Conservation (phyloP, 2,888 invertebrate species). For the Drosophila sordidula region DNA sequence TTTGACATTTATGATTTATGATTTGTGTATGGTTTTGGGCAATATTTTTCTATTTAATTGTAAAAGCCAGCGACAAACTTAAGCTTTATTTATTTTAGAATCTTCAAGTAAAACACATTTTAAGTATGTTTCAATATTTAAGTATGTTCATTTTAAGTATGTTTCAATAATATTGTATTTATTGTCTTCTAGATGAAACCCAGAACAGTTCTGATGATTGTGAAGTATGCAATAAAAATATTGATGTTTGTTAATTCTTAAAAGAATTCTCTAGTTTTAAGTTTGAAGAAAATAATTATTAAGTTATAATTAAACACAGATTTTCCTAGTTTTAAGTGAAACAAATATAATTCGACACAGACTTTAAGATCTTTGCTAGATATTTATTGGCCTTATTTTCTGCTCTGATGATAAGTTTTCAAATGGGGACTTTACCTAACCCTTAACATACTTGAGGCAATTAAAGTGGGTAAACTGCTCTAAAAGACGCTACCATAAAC, state of each 20-base stretch:
- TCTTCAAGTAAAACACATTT: no score
- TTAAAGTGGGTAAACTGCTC: slow-evolving; percentile 2
- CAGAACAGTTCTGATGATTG: slow-evolving; percentile 13
- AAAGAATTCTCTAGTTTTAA: no score
- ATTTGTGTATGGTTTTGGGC: slow-evolving; percentile 1
- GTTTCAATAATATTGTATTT: background rate
- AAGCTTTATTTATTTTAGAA: background rate
- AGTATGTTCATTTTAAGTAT: no score
- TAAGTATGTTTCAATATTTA: no score
- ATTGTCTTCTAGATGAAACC: background rate
- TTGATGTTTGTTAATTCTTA: no score
- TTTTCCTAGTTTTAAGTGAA: no score
- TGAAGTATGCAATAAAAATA: slow-evolving; percentile 37
- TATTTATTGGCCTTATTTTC: no score
- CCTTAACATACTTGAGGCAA: background rate
- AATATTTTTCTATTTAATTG: background rate
- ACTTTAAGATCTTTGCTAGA: no score
- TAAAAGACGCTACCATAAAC: slow-evolving; percentile 4
- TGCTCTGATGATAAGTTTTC: no score
- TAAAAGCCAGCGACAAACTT: background rate
- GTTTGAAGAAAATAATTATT: no score
- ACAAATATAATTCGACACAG: no score
- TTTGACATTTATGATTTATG: slow-evolving; percentile 50
- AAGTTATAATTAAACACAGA: no score
- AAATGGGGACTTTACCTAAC: background rate